phyloP scores from a whole-genome alignment of 1,140 invertebrate genomes.

The Meloidogyne chitwoodi region DNA sequence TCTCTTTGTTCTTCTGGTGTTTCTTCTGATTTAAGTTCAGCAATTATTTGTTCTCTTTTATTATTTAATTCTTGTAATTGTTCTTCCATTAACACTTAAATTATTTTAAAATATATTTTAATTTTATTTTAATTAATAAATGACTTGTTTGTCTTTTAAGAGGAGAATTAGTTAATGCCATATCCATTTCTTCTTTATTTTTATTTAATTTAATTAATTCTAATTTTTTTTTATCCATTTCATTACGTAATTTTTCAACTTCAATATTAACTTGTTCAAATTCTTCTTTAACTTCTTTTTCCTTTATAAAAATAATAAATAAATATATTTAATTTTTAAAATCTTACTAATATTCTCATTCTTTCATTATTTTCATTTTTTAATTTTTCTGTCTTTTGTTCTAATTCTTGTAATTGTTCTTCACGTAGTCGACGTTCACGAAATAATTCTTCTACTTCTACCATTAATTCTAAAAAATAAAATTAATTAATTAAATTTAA shows the following conservation, averaged over 20 bases:
- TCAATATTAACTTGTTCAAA: constrained; percentile 26
- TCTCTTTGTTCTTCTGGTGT: constrained; percentile 38
- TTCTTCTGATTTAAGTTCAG: constrained; percentile 27
- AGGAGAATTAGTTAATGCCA: constrained; percentile 38
- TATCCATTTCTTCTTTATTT: constrained; percentile 36
- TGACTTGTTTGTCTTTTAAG: constrained; percentile 43
- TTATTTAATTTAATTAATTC: constrained; percentile 31
- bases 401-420: constrained; percentile 21
- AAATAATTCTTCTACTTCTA: constrained; percentile 33
- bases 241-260: constrained; percentile 12
- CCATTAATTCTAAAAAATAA: constrained; percentile 16
- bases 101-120: background rate
- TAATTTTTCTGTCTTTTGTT: constrained; percentile 16
- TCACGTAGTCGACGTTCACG: constrained; percentile 33
- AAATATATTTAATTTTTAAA: constrained; percentile 5
- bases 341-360: constrained; percentile 24
- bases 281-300: constrained; percentile 33
- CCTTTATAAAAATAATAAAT: constrained; percentile 15
- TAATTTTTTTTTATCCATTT: constrained; percentile 23
- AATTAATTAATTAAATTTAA: background rate
- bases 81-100: constrained; percentile 43
- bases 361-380: constrained; percentile 16
- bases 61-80: constrained; percentile 35
- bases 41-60: constrained; percentile 21
- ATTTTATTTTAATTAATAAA: background rate